Evolutionary conservation across 2,797 vertebrate genomes (phyloP).

Genomic region (Smutsia gigantea): DNA sequence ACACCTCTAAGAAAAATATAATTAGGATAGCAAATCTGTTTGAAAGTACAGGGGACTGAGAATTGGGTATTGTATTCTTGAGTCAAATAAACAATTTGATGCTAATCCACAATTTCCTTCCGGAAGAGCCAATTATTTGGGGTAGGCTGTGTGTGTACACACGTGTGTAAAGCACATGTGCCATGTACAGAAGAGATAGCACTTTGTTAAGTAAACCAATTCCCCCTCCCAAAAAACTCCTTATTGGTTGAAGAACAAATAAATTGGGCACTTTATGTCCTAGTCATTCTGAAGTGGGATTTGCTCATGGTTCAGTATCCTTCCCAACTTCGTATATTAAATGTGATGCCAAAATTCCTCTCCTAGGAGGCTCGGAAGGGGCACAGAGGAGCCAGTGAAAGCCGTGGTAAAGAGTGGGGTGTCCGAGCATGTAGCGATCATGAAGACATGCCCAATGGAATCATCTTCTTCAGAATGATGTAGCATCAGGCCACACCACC

Average conservation of each 20-base stretch:
- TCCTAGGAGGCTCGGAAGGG: neutral
- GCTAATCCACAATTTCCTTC: neutral
- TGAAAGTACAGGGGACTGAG: neutral
- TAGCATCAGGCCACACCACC: neutral
- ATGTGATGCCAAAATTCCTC: neutral
- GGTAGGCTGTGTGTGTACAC: neutral
- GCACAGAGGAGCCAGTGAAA: neutral
- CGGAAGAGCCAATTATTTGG: neutral
- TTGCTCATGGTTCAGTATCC: neutral
- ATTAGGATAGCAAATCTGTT: neutral
- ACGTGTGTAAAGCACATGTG: neutral
- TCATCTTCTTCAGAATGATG: neutral
- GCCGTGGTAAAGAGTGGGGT: neutral
- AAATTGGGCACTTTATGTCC: neutral
- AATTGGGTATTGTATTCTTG: neutral
- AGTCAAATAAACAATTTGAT: neutral
- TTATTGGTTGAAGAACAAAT: neutral
- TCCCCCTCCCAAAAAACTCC: accelerated
- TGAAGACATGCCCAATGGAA: neutral
- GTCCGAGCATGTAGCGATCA: neutral
- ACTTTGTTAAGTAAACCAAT: neutral
- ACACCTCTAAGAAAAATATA: neutral
- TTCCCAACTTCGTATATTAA: neutral
- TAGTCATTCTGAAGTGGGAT: neutral
- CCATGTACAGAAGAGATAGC: neutral